A percentile compares a stretch with the other conserved stretches of the same genome.
Evolutionary conservation across 2,113 vertebrate species (phyloP).

Genomic region (Sciurus niger): DNA sequence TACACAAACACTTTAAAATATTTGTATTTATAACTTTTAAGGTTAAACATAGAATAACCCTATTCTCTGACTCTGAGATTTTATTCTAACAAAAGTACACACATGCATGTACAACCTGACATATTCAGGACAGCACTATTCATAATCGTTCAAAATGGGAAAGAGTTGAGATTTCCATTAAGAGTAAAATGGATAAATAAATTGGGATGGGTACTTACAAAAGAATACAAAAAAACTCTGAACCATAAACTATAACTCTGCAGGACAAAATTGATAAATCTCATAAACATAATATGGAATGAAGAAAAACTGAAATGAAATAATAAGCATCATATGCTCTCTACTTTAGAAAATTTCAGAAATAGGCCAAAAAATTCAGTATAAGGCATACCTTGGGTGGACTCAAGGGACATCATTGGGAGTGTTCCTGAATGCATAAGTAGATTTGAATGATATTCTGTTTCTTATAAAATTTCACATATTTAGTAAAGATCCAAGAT

Average conservation of each 20-base stretch:
- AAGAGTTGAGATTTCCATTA: not conserved
- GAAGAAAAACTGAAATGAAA: not conserved
- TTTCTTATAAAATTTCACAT: not conserved
- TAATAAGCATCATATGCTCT: not conserved
- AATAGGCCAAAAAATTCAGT: not conserved
- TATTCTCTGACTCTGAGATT: not conserved
- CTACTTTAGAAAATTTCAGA: not conserved
- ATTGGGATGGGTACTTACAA: not conserved
- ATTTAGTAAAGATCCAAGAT: not conserved
- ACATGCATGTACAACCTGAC: not conserved
- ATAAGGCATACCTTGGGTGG: not conserved
- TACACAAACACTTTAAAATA: not conserved
- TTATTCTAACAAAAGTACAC: not conserved
- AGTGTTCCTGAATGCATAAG: not conserved
- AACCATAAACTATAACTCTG: not conserved
- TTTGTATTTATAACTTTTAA: not conserved
- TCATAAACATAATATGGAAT: not conserved
- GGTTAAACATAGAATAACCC: not conserved
- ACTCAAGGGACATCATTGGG: not conserved
- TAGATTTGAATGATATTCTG: not conserved
- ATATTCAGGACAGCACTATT: not conserved
- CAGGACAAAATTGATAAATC: not conserved
- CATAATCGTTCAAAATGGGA: not conserved
- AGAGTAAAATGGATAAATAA: not conserved
- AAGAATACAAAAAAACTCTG: not conserved